phyloP scores from a whole-genome alignment of 2,888 invertebrate genomes.

The Syrphus vitripennis region DNA sequence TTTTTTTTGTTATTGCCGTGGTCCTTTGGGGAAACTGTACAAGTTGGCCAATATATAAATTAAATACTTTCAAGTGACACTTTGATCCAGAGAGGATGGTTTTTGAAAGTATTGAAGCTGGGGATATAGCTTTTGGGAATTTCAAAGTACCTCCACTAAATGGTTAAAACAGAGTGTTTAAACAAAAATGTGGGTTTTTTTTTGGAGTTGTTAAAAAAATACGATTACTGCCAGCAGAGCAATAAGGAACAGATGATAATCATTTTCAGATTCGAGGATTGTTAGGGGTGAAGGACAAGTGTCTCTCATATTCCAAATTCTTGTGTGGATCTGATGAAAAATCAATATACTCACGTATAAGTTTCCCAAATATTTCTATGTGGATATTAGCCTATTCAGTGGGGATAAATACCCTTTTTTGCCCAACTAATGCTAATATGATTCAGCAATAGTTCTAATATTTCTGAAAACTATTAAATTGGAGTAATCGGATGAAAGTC shows the following conservation, averaged over 20 bases:
- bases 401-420: too few relatives aligned
- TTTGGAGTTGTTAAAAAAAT: neutral
- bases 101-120: neutral
- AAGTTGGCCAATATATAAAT: conserved; percentile 52
- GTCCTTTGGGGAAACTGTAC: neutral
- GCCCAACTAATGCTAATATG: too few relatives aligned
- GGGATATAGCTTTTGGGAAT: neutral
- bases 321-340: too few relatives aligned
- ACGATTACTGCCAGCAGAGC: neutral
- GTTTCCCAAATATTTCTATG: too few relatives aligned
- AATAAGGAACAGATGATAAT: neutral
- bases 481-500: neutral
- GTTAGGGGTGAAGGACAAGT: neutral
- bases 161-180: neutral
- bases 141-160: too few relatives aligned
- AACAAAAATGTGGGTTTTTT: neutral
- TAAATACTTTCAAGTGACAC: conserved; percentile 36
- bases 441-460: neutral
- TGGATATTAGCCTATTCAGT: too few relatives aligned
- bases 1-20: neutral
- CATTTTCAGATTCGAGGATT: neutral
- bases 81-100: conserved; percentile 12
- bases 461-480: neutral
- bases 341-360: too few relatives aligned
- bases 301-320: too few relatives aligned